A percentile compares a stretch with the other conserved stretches of the same genome.
Conservation (phyloP, 2,797 vertebrate genomes). For the Onychomys leucogaster region DNA sequence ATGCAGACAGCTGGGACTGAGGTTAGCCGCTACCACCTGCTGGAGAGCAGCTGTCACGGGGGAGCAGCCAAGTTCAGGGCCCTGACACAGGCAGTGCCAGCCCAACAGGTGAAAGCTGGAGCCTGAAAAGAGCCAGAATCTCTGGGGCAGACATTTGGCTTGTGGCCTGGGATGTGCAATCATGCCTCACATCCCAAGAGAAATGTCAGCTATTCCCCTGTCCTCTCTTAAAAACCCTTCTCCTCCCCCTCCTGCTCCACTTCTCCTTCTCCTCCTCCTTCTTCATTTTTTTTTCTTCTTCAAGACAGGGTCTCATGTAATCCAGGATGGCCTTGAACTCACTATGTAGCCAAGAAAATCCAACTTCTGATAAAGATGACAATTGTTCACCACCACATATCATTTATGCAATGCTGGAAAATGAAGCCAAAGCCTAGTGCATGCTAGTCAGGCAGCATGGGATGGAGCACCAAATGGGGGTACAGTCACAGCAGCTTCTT, state of each 20-base stretch:
- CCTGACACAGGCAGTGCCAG: background rate
- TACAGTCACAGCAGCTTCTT: background rate
- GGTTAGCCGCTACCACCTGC: slow-evolving; percentile 43
- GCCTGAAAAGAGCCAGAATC: background rate
- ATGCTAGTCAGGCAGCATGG: background rate
- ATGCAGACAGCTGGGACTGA: slow-evolving; percentile 61
- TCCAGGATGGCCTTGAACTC: background rate
- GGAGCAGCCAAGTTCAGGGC: background rate
- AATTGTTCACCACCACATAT: background rate
- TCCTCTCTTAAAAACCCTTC: background rate
- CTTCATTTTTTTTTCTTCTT: background rate
- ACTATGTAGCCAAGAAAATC: background rate
- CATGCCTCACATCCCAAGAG: background rate
- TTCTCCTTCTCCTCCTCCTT: background rate
- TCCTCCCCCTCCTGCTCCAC: background rate
- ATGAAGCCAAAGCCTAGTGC: background rate
- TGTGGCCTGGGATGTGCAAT: background rate
- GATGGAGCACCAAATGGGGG: too few relatives aligned
- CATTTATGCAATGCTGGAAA: background rate
- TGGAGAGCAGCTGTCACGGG: slow-evolving; percentile 64
- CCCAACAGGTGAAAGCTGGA: slow-evolving; percentile 41
- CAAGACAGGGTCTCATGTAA: background rate
- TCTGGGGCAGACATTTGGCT: slow-evolving; percentile 29
- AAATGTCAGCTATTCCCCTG: background rate
- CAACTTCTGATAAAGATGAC: background rate